Percentiles rank a stretch among this genome's conserved stretches.
phyloP scores from a whole-genome alignment of 2,888 invertebrate genomes.

The Drosophila robusta region DNA sequence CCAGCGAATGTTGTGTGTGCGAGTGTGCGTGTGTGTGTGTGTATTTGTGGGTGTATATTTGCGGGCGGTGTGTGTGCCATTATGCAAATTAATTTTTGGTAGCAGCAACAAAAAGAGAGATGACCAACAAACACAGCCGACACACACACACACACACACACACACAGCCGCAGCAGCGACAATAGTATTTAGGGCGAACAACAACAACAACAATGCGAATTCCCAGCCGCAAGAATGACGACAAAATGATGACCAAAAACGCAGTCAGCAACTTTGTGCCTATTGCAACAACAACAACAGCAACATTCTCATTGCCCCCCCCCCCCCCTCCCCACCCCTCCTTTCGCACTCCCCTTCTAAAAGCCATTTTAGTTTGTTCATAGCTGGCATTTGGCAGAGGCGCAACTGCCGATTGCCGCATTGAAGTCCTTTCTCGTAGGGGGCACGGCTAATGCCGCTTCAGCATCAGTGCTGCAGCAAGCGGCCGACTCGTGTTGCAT shows the following conservation, averaged over 20 bases:
- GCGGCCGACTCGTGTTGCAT: slow-evolving; percentile 10
- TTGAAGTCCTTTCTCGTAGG: slow-evolving; percentile 4
- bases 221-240: slow-evolving; percentile 70
- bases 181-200: slow-evolving; percentile 49
- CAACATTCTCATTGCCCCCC: slow-evolving; percentile 19
- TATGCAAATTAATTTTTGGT: slow-evolving; percentile 78
- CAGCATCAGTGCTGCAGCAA: not conserved
- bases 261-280: slow-evolving; percentile 78
- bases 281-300: slow-evolving; percentile 57
- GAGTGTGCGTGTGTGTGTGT: not conserved
- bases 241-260: slow-evolving; percentile 73
- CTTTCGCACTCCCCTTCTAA: slow-evolving; percentile 1
- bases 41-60: not conserved
- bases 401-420: slow-evolving; percentile 24
- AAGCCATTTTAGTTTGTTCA: slow-evolving; percentile 18
- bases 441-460: not conserved
- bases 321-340: not conserved
- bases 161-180: slow-evolving; percentile 19
- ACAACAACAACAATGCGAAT: slow-evolving; percentile 29
- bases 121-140: slow-evolving; percentile 38
- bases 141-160: slow-evolving; percentile 15
- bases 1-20: too few species aligned
- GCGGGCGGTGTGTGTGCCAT: slow-evolving; percentile 28
- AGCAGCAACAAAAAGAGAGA: slow-evolving; percentile 52
- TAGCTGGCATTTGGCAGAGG: slow-evolving; percentile 19